These are phyloP conservation scores for Darevskia nairensis DNA, from an alignment of 2,797 vertebrate genomes.

Conservation along the genomic window DNA sequence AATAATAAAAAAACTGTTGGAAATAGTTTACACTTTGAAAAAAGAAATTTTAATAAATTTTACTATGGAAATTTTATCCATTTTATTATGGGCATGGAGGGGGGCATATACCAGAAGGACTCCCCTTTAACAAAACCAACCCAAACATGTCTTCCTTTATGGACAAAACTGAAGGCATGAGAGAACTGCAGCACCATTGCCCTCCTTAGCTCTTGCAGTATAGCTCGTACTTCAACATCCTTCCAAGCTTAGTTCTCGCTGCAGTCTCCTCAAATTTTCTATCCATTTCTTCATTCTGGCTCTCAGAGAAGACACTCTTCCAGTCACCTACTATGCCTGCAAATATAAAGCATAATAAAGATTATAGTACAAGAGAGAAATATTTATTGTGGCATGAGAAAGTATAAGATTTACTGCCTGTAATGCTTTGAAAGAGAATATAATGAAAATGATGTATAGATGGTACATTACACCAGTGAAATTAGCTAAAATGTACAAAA, in stretches of 20 bases:
- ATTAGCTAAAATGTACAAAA: no score
- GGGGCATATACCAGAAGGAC: neutral
- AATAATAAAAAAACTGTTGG: neutral
- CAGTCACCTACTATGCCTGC: slow-evolving; percentile 85
- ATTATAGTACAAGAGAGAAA: neutral
- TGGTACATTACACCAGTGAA: no score
- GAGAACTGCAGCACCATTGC: neutral
- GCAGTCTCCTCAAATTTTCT: slow-evolving; percentile 77
- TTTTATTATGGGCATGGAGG: no score
- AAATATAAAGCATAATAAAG: slow-evolving; percentile 22
- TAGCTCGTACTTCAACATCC: slow-evolving; percentile 77
- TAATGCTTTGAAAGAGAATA: no score
- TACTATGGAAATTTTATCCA: neutral
- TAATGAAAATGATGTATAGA: no score
- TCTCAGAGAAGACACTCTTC: slow-evolving; percentile 80
- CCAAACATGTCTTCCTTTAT: neutral
- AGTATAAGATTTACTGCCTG: no score
- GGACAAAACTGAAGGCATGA: neutral
- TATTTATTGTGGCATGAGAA: no score
- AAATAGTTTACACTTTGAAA: neutral
- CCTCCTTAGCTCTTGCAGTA: slow-evolving; percentile 76
- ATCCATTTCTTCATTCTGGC: slow-evolving; percentile 83
- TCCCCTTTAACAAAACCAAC: neutral
- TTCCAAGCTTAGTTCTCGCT: slow-evolving; percentile 77
- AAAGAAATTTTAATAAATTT: neutral